Conservation (phyloP, 64 coral and sea anemone species). For the Exaiptasia diaphana region DNA sequence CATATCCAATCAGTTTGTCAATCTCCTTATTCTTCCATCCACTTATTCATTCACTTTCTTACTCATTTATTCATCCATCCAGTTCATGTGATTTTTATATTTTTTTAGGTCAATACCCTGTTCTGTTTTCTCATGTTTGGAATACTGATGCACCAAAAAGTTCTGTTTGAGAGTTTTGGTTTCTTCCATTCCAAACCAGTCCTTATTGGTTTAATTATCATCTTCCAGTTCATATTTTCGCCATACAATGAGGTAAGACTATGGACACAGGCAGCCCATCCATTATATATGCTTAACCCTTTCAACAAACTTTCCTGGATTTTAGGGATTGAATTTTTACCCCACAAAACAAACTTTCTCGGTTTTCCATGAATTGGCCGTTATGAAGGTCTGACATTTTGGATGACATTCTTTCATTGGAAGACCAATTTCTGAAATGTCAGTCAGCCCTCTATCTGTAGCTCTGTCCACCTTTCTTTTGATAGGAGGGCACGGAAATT, state of each 20-base stretch:
- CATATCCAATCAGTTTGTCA: neutral
- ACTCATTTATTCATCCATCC: too few species aligned
- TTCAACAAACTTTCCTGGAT: too few species aligned
- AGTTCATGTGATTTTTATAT: neutral
- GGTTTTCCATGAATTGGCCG: neutral
- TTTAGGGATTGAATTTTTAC: too few species aligned
- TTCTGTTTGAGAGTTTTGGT: slow-evolving; percentile 89
- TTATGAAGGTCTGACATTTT: neutral
- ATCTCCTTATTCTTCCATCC: too few species aligned
- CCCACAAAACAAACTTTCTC: neutral
- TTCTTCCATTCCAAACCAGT: slow-evolving; percentile 67
- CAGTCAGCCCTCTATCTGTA: too few species aligned
- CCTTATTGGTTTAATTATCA: slow-evolving; percentile 86
- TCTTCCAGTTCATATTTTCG: slow-evolving; percentile 98
- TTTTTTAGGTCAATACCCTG: slow-evolving; percentile 82
- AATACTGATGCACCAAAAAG: slow-evolving; percentile 77
- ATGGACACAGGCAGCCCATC: too few species aligned
- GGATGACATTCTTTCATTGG: too few species aligned
- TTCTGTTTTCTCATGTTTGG: slow-evolving; percentile 93
- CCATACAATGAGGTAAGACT: slow-evolving; percentile 94
- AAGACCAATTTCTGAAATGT: too few species aligned
- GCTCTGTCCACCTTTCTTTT: too few species aligned
- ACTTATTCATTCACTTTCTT: too few species aligned
- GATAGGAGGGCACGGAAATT: too few species aligned
- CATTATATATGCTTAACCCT: too few species aligned